A percentile compares a stretch with the other conserved stretches of the same genome.
Evolutionary conservation across 2,113 vertebrate genomes (phyloP).

Genomic region (Chelonoidis abingdonii): DNA sequence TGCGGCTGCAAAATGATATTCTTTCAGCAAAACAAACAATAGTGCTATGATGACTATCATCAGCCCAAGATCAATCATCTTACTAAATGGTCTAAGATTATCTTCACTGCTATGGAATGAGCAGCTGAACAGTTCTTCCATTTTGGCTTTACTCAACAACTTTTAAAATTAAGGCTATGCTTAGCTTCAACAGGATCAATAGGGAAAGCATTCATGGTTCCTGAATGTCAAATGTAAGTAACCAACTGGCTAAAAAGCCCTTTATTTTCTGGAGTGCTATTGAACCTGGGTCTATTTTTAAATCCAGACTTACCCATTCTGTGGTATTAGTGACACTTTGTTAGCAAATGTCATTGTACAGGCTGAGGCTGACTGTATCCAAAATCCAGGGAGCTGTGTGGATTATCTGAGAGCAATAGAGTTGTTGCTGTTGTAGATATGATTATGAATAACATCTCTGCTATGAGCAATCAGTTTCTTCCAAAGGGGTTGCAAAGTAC

Average conservation of each 20-base stretch:
- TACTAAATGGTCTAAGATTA: neutral
- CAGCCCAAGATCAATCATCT: neutral
- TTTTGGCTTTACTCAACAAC: neutral
- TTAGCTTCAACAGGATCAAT: neutral
- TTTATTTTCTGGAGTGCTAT: neutral
- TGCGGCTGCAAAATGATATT: neutral
- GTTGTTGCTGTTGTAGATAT: neutral
- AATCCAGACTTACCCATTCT: neutral
- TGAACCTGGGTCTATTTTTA: neutral
- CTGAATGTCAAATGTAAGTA: neutral
- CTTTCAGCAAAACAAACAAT: neutral
- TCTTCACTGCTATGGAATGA: neutral
- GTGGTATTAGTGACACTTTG: neutral
- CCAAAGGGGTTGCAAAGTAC: neutral
- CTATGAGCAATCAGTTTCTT: neutral
- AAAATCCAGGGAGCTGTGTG: neutral
- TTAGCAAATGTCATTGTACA: neutral
- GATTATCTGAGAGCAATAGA: neutral
- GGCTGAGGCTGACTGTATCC: neutral
- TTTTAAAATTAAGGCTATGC: neutral
- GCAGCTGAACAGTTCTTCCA: neutral
- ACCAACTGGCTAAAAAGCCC: neutral
- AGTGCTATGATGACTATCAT: neutral
- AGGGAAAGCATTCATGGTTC: neutral
- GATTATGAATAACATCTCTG: rapidly evolving